Conservation (phyloP, 2,888 invertebrate genomes). For the Imbricaverruca yamaguchii region DNA sequence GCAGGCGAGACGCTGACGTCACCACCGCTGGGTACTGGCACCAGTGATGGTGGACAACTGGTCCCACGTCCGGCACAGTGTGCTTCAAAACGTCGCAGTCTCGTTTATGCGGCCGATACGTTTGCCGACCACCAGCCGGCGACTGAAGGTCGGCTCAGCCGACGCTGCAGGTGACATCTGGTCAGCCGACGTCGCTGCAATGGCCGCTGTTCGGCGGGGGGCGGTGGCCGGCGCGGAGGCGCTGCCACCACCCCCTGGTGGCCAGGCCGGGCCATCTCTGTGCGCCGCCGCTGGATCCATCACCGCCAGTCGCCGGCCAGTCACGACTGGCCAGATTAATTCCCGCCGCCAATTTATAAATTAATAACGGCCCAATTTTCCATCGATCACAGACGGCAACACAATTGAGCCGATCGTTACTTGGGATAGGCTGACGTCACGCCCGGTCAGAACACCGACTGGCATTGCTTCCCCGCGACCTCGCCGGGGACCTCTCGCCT, state of each 20-base stretch:
- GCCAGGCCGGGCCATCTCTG: not conserved
- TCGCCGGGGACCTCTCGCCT: too few relatives aligned
- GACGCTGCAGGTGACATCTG: not conserved
- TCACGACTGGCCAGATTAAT: not conserved
- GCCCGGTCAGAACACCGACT: not conserved
- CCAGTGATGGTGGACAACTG: too few relatives aligned
- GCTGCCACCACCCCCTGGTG: not conserved
- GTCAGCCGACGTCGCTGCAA: not conserved
- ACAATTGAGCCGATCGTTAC: slow-evolving; percentile 14
- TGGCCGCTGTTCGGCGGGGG: not conserved
- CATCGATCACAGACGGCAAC: slow-evolving; percentile 11
- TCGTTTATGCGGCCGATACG: not conserved
- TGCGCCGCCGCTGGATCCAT: not conserved
- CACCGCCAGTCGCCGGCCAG: not conserved
- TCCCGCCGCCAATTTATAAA: slow-evolving; percentile 14
- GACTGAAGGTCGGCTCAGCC: not conserved
- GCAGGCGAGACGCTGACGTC: too few relatives aligned
- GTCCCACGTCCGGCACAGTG: not conserved
- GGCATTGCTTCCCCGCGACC: not conserved
- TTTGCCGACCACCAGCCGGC: not conserved
- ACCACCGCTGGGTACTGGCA: too few relatives aligned
- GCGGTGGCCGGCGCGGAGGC: too few relatives aligned
- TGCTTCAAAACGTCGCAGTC: not conserved
- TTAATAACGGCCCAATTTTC: slow-evolving; percentile 17
- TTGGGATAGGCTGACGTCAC: not conserved